Evolutionary conservation across 2,797 vertebrate species (phyloP), one percentile per base, ranked within the genome.

Genomic region (Danio choprae): DNA sequence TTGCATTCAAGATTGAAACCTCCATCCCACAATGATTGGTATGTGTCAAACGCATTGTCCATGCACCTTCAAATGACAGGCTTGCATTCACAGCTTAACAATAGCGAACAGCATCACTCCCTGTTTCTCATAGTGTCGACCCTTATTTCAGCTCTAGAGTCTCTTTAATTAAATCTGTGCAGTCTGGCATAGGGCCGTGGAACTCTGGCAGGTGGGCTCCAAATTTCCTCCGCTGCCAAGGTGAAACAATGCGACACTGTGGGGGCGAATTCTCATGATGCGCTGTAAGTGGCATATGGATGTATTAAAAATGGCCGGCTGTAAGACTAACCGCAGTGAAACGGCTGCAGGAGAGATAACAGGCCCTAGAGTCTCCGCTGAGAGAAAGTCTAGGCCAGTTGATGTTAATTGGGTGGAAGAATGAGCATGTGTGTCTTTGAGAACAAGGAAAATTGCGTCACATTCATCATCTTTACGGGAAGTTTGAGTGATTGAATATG

Each of bases 141-240:
- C 43, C 59, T 88, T 84, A 85, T 85, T 70, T 46, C 36, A 44
- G 43, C 5, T 64, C 60, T 50, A 18, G 40, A 72, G 84, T 84
- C 67, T 43, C 29, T 60, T 75, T 87, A 87, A 92, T 91, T 89
- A 89, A 87, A 89, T 51, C 81, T 74, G 71, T 75, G 50, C 16
- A 71, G 68, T 73, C 74, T 50, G 85, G 84, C 87, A 90, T 56
- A 73, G 81, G 86, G 82, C 87, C 67, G 1, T 29, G 81, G 82
- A 87, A 88, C 87, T 83, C 87, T 83, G 83, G 81, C 81, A 79
- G 68, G 22, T 43, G 70, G 77, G 46, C 78, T 81, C 18, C 4
- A 18, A 8, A 77, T 88, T 16, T 77, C 84, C 71, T 82, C 73
- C 78, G 74, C 67, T 79, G 67, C 59, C 75, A 83, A 74, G 72